These are phyloP conservation scores for Diachrysia chrysitis DNA, from an alignment of 2,888 invertebrate genomes.

Conservation along the genomic window DNA sequence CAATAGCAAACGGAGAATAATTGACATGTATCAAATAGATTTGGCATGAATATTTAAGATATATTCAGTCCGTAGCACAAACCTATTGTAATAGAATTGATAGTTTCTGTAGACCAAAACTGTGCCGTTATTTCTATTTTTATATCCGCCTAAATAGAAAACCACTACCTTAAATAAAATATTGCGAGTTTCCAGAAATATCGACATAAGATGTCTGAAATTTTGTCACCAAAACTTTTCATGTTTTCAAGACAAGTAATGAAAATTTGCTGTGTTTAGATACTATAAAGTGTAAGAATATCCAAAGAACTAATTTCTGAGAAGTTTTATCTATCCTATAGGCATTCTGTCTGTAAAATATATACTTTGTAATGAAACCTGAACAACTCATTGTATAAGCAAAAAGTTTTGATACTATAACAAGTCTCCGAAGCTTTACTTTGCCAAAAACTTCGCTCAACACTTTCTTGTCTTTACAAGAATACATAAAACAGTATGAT, in stretches of 20 bases:
- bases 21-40: not conserved
- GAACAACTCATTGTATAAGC: not conserved
- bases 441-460: constrained; percentile 9
- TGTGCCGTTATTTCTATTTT: not conserved
- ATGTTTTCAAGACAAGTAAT: not conserved
- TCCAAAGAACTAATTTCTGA: not conserved
- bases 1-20: not conserved
- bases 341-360: not conserved
- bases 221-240: not conserved
- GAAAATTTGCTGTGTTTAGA: not conserved
- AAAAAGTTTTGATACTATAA: constrained; percentile 19
- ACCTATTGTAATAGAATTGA: not conserved
- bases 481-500: constrained; percentile 10
- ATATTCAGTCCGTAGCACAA: not conserved
- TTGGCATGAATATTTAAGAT: not conserved
- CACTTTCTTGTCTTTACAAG: not conserved
- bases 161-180: not conserved
- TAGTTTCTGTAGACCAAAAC: not conserved
- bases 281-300: not conserved
- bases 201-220: not conserved
- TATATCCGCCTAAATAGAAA: not conserved
- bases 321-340: not conserved
- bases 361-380: constrained; percentile 4
- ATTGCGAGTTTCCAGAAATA: not conserved
- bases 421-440: constrained; percentile 14